Conservation (phyloP, 2,888 invertebrate species). For the Amphipyra berbera region DNA sequence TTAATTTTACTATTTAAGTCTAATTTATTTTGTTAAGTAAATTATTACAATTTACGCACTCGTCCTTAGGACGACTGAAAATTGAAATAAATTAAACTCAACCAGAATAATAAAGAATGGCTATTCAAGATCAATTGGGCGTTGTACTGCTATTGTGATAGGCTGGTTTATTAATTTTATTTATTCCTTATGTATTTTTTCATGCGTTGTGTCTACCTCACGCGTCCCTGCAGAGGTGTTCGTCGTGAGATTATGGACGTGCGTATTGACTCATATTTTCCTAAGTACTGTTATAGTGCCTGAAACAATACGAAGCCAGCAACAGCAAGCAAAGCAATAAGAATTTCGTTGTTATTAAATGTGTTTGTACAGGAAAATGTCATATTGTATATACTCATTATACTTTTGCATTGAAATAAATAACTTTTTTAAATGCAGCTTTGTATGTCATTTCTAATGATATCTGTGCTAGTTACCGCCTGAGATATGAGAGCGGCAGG, state of each 20-base stretch:
- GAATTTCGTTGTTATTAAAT: slow-evolving; percentile 57
- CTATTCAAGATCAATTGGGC: slow-evolving; percentile 7
- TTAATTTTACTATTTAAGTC: slow-evolving; percentile 21
- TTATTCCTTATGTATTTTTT: slow-evolving; percentile 3
- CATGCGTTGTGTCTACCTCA: background rate
- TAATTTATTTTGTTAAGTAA: slow-evolving; percentile 16
- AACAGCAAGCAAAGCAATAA: slow-evolving; percentile 59
- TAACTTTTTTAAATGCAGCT: slow-evolving; percentile 64
- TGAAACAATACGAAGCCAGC: slow-evolving; percentile 9
- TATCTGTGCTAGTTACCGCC: no score
- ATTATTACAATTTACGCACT: slow-evolving; percentile 1
- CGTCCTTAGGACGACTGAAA: background rate
- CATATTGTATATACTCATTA: slow-evolving; percentile 73
- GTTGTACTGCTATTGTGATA: slow-evolving; percentile 7
- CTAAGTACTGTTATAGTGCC: slow-evolving; percentile 29
- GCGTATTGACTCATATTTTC: slow-evolving; percentile 16
- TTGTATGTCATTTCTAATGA: slow-evolving; percentile 35
- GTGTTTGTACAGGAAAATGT: slow-evolving; percentile 67
- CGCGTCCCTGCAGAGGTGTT: no score
- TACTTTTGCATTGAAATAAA: slow-evolving; percentile 75
- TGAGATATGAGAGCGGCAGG: no score
- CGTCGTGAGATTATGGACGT: no score
- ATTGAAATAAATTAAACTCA: background rate
- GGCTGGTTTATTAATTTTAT: slow-evolving; percentile 6
- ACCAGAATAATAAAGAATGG: background rate